These are phyloP conservation scores for Pocillopora grandis DNA, from an alignment of 92 coral and sea anemone genomes.

Conservation along the genomic window DNA sequence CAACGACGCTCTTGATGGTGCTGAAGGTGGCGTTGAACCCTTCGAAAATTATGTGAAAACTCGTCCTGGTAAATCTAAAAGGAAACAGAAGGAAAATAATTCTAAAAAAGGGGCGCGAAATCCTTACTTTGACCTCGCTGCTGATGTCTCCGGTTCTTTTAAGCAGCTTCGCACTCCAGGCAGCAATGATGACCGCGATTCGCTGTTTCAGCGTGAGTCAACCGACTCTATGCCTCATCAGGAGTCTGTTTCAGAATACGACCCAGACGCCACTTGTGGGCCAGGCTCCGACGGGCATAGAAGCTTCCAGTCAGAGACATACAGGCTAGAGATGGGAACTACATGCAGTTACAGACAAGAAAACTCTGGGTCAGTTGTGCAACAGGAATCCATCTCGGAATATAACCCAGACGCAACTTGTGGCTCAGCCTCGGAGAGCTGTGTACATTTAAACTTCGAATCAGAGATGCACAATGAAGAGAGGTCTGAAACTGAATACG, in stretches of 20 bases:
- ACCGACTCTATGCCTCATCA: slow-evolving; percentile 4
- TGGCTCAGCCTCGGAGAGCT: slow-evolving; percentile 13
- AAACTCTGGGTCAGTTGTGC: neutral
- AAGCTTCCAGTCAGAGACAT: neutral
- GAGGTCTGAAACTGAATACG: no score
- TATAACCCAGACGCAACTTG: slow-evolving; percentile 24
- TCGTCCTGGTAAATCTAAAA: neutral
- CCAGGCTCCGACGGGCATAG: neutral
- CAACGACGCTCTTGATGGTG: neutral
- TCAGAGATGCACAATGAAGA: neutral
- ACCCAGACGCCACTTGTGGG: slow-evolving; percentile 21
- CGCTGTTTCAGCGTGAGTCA: neutral
- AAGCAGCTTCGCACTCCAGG: neutral
- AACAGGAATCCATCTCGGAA: slow-evolving; percentile 24
- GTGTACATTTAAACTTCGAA: neutral
- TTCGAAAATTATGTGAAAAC: neutral
- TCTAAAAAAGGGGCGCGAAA: neutral
- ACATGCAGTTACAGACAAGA: no score
- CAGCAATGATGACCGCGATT: neutral
- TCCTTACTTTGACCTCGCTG: slow-evolving; percentile 12
- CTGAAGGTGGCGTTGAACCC: no score
- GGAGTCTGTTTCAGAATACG: slow-evolving; percentile 19
- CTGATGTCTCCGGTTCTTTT: slow-evolving; percentile 1
- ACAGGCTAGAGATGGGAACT: neutral
- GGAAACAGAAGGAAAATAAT: neutral